These are phyloP conservation scores for Yponomeuta evonymella DNA, from an alignment of 2,888 invertebrate species.

Conservation along the genomic window DNA sequence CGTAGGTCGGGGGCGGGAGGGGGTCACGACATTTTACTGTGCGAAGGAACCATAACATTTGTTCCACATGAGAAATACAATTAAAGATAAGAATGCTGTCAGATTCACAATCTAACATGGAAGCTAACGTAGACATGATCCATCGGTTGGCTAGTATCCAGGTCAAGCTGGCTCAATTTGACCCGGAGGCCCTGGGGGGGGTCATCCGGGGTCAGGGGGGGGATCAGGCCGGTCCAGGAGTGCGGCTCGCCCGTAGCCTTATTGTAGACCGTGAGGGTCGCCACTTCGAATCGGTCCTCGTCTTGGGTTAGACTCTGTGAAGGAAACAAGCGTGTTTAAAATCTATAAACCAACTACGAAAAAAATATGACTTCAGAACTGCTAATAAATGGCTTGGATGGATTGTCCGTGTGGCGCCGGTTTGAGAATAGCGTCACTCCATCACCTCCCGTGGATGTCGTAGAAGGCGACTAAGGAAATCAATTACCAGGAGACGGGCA, in stretches of 20 bases:
- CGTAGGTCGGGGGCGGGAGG: too few relatives aligned
- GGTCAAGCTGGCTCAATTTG: slow-evolving; percentile 5
- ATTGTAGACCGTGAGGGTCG: slow-evolving; percentile 53
- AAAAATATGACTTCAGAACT: too few relatives aligned
- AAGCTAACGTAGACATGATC: not conserved
- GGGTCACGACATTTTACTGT: too few relatives aligned
- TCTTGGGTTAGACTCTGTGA: slow-evolving; percentile 26
- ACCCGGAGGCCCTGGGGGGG: not conserved
- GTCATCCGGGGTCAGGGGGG: slow-evolving; percentile 30
- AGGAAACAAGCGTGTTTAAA: not conserved
- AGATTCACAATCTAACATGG: not conserved
- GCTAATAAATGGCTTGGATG: too few relatives aligned
- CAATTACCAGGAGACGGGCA: too few relatives aligned
- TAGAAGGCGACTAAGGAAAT: too few relatives aligned
- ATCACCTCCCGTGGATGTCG: too few relatives aligned
- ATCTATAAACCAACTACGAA: too few relatives aligned
- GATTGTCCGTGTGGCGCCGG: too few relatives aligned
- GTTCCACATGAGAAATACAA: too few relatives aligned
- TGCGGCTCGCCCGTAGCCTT: slow-evolving; percentile 50
- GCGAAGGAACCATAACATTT: too few relatives aligned
- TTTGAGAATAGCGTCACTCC: too few relatives aligned
- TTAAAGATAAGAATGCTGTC: not conserved
- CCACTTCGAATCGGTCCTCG: slow-evolving; percentile 27
- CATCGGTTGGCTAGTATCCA: not conserved
- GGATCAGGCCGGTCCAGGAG: slow-evolving; percentile 43